These are phyloP conservation scores for Lindbergichthys nudifrons DNA, from an alignment of 2,797 vertebrate species.

Conservation along the genomic window DNA sequence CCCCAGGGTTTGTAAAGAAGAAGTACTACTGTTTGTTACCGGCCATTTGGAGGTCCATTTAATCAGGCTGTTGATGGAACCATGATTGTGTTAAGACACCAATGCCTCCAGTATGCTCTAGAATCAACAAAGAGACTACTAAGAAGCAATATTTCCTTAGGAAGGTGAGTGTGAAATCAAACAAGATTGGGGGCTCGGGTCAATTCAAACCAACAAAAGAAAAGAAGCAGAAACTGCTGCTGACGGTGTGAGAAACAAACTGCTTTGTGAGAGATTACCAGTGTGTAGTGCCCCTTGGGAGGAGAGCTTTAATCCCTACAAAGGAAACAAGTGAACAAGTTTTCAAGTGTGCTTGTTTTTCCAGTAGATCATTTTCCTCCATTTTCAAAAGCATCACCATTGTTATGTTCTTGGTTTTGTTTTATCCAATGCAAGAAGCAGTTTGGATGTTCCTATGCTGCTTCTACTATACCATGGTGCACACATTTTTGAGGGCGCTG, in stretches of 20 bases:
- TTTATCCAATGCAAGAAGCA: background rate
- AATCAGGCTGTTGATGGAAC: slow-evolving; percentile 7
- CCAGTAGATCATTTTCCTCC: background rate
- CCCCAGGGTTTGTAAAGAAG: background rate
- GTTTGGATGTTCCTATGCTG: background rate
- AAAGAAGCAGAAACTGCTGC: slow-evolving; percentile 6
- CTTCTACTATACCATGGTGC: background rate
- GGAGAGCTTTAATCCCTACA: background rate
- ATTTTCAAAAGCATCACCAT: background rate
- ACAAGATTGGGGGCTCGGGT: slow-evolving; percentile 15
- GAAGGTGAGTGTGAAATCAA: slow-evolving; percentile 18
- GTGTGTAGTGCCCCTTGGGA: background rate
- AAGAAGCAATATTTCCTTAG: slow-evolving; percentile 5
- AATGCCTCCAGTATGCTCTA: slow-evolving; percentile 11
- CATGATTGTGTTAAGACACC: slow-evolving; percentile 12
- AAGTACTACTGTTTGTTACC: slow-evolving; percentile 5
- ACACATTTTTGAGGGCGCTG: background rate
- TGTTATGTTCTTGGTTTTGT: slow-evolving; percentile 1
- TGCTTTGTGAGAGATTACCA: slow-evolving; percentile 11
- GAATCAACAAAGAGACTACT: slow-evolving; percentile 22
- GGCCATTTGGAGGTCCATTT: background rate
- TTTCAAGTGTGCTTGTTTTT: slow-evolving; percentile 1
- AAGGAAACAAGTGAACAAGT: slow-evolving; percentile 2
- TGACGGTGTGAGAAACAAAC: slow-evolving; percentile 22
- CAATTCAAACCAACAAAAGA: slow-evolving; percentile 18